A percentile compares a stretch with the other conserved stretches of the same genome.
Conservation (phyloP, 1,140 invertebrate genomes). For the Whitmania pigra region DNA sequence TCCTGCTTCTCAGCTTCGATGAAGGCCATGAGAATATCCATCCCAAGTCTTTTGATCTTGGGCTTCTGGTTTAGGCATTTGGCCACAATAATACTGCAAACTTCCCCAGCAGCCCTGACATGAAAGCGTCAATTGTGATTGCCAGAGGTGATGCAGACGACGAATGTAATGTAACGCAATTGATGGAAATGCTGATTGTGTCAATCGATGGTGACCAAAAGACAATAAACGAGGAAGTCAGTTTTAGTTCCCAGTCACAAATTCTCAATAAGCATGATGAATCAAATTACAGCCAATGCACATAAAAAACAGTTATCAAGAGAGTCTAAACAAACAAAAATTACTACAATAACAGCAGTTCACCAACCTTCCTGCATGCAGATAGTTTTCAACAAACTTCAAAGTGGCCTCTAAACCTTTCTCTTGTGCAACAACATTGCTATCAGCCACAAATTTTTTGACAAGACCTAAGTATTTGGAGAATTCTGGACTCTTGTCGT, state of each 20-base stretch:
- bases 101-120: constrained; percentile 67
- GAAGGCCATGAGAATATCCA: constrained; percentile 79
- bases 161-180: background rate
- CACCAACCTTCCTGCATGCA: constrained; percentile 48
- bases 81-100: constrained; percentile 71
- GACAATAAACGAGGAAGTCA: background rate
- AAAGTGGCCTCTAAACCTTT: constrained; percentile 83
- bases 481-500: constrained; percentile 86
- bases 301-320: background rate
- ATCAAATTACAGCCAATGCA: too few relatives aligned
- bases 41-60: constrained; percentile 77
- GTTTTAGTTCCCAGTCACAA: background rate
- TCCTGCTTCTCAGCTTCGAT: constrained; percentile 93
- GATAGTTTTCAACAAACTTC: constrained; percentile 75
- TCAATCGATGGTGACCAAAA: background rate
- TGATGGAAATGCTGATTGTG: background rate
- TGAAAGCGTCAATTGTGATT: too few relatives aligned
- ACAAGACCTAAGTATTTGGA: constrained; percentile 76
- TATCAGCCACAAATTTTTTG: constrained; percentile 88
- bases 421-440: constrained; percentile 86
- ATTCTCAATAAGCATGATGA: background rate
- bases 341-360: background rate
- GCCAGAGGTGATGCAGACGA: constrained; percentile 24
- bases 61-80: constrained; percentile 83
- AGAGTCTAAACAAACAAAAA: background rate